Base-by-base conservation (phyloP, 2,888 invertebrate genomes). In the Cremastinae sp. region DNA sequence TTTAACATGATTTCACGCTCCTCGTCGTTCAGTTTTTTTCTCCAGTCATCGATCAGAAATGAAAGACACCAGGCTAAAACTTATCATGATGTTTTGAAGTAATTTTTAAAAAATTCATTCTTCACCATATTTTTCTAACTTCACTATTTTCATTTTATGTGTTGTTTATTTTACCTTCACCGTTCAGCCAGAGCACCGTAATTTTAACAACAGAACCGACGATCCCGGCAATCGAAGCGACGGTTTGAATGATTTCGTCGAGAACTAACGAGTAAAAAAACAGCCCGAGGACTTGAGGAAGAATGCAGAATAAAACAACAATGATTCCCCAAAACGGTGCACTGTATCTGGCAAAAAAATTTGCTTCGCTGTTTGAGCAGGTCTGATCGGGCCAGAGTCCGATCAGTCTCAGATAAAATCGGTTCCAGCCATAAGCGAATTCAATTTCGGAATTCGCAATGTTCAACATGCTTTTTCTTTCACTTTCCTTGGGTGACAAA, bases 311-410 rank as follows among this genome's bases (percentile, higher is more conserved):
- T 10, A 58, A 14, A 0, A 62, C 9, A 20, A 79, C 66, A 8
- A 14, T 12, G 5, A 58, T 18, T 74, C 43, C 7, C 43, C 47
- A 14, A 9, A 47, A 2, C 45, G 53, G 64, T 36, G 38, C 47
- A 1, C n/a, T n/a, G 54, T 18, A 9, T 9, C 10, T 45, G 14
- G 10, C 41, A 10, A 66, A 14, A 7, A 49, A 14, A 38, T 43
- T 68, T 0, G 51, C 28, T 49, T 34, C 16, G 45, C 47, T 49
- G 1, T 54, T 36, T 12, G n/a, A 1, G 43, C 54, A 34, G 9
- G 66, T 53, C 22, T 14, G 68, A 16, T 81, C 79, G 9, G 83
- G 83, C 83, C 84, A 85, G 3, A 83, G 64, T 9, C 85, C 84
- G 10, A 84, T 22, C 1, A 83, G 38, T 0, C 71, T 36, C 20